A percentile compares a stretch with the other conserved stretches of the same genome.
Conservation (phyloP, 2,797 vertebrate species). For the Lepidocolaptes lacrymiger region DNA sequence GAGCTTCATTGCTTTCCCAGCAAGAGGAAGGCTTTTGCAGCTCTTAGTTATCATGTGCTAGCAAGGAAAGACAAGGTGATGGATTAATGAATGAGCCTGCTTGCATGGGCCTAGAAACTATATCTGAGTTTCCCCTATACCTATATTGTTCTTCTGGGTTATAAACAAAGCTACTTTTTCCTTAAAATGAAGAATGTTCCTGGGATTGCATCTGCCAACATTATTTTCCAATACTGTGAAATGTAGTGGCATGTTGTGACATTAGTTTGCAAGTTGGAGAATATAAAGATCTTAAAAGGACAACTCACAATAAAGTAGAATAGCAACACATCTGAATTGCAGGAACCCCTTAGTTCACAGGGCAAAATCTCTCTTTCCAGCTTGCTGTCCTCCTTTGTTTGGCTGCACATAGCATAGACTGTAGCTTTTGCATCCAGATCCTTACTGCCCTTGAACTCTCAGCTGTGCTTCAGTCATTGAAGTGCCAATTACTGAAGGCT, state of each 20-base stretch:
- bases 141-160: background rate
- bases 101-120: background rate
- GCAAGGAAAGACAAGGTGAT: background rate
- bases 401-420: background rate
- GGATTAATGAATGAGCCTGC: slow-evolving; percentile 10
- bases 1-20: slow-evolving; percentile 10
- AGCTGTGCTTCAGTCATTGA: background rate
- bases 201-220: background rate
- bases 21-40: background rate
- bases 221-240: background rate
- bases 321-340: background rate
- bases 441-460: background rate
- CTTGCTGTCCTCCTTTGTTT: background rate
- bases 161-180: background rate
- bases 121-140: background rate
- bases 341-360: background rate
- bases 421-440: background rate
- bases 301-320: background rate
- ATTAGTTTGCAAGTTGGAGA: slow-evolving; percentile 22
- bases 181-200: background rate
- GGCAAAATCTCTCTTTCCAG: background rate
- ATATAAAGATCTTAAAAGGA: slow-evolving; percentile 37
- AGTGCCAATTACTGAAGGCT: background rate
- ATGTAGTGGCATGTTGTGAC: background rate
- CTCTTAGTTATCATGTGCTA: background rate